Base-by-base conservation (phyloP, 2,888 invertebrate species). In the Margaritifera margaritifera region DNA sequence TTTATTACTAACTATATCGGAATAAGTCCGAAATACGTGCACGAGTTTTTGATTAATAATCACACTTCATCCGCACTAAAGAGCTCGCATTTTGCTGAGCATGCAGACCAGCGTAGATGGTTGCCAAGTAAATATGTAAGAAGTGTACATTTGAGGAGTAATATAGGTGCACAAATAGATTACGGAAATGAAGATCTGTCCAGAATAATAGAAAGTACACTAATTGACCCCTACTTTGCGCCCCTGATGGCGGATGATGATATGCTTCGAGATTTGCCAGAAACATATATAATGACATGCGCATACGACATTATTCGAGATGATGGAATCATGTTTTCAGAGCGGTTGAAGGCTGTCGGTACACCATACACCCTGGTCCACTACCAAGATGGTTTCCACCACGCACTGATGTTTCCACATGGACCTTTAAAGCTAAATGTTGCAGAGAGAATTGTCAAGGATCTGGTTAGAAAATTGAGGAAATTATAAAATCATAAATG, bases 301-400 rank as follows among this genome's bases (percentile, higher is more conserved):
- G 85, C 89, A 25, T 88, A 85, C 70, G 90, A 90, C 71, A 80
- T 88, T 24, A 82, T 89, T 1, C 70, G 89, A 6, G 89, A 90
- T 71, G 90, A 90, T 67, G 87, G 86, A 6, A 69, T 86, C 6
- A 82, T 89, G 81, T 89, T 88, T 66, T 84, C 85, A 3, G 75
- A 84, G 51, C 67, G 88, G 64, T 69, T 89, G 54, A 71, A 80
- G 66, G 77, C 73, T 50, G 75, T 74, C 27, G 83, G 83, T 2
- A 85, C 84, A 27, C 75, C 80, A 20, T 85, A 83, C 0, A 80
- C 78, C 2, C 75, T 75, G 24, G 74, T 69, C n/a, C 76, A 84
- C 62, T 84, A 82, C 59, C 62, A 74, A 2, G 75, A 77, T n/a
- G 83, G 78, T 27, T 84, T 83, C 69, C 85, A 84, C 55, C 77